These are phyloP conservation scores for Cetoscarus ocellatus DNA, from an alignment of 2,797 vertebrate genomes.

Conservation along the genomic window DNA sequence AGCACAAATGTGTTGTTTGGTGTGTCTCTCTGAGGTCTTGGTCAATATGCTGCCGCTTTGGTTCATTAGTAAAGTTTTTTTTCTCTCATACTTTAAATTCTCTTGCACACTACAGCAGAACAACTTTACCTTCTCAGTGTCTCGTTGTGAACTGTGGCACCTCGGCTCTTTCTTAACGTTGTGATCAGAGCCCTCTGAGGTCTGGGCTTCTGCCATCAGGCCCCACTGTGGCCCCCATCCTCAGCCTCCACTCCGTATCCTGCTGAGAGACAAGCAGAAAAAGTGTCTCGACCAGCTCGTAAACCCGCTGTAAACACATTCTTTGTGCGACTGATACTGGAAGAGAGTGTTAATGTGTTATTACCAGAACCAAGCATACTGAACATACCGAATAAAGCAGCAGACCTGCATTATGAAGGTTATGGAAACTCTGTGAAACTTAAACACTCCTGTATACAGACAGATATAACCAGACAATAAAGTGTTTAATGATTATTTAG, in stretches of 20 bases:
- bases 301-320: slow-evolving; percentile 78
- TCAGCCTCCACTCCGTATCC: slow-evolving; percentile 44
- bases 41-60: neutral
- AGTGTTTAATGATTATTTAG: slow-evolving; percentile 15
- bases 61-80: neutral
- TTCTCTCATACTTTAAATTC: neutral
- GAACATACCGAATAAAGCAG: slow-evolving; percentile 59
- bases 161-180: slow-evolving; percentile 72
- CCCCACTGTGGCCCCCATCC: slow-evolving; percentile 66
- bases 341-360: slow-evolving; percentile 54
- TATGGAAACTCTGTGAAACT: slow-evolving; percentile 38
- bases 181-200: slow-evolving; percentile 63
- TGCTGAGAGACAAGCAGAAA: slow-evolving; percentile 64
- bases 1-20: too few species aligned
- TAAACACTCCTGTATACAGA: slow-evolving; percentile 24
- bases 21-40: too few species aligned
- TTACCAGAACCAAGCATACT: slow-evolving; percentile 51
- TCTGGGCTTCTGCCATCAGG: slow-evolving; percentile 80
- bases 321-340: slow-evolving; percentile 44
- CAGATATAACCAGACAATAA: slow-evolving; percentile 6
- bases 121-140: slow-evolving; percentile 79
- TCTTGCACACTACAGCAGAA: neutral
- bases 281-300: slow-evolving; percentile 61
- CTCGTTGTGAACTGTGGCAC: slow-evolving; percentile 79
- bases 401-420: slow-evolving; percentile 44